Percentiles rank a stretch among this genome's conserved stretches.
Evolutionary conservation across 2,888 invertebrate genomes (phyloP).

Genomic region (Alloscopus bannaensis): DNA sequence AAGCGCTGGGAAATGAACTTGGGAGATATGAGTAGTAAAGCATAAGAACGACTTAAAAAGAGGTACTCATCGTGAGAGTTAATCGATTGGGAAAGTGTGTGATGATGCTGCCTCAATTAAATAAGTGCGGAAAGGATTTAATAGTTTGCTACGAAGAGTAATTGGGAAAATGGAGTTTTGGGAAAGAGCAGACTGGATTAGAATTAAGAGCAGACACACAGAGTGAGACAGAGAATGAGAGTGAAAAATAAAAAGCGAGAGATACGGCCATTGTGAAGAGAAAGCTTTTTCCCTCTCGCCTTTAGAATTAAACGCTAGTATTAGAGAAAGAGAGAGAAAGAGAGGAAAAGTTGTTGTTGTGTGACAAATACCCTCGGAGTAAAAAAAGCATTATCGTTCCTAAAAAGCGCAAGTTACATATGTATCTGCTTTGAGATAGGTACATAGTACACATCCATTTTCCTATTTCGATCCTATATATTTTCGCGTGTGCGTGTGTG

Average conservation of each 20-base stretch:
- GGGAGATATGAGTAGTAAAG: too few species aligned
- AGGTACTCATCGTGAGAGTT: slow-evolving; percentile 46
- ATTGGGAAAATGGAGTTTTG: slow-evolving; percentile 61
- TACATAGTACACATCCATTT: too few species aligned
- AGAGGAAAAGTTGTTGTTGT: slow-evolving; percentile 24
- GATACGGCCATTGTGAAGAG: too few species aligned
- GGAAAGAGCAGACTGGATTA: slow-evolving; percentile 62
- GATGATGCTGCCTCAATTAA: slow-evolving; percentile 66
- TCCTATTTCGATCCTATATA: too few species aligned
- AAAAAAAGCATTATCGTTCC: background rate
- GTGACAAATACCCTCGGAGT: slow-evolving; percentile 25
- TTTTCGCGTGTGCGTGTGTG: too few species aligned
- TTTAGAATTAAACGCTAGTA: slow-evolving; percentile 21
- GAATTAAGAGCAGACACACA: slow-evolving; percentile 36
- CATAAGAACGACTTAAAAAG: too few species aligned
- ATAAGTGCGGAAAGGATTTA: slow-evolving; percentile 65
- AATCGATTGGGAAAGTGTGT: slow-evolving; percentile 60
- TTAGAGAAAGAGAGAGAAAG: background rate
- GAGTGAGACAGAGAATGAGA: slow-evolving; percentile 40
- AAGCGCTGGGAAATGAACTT: too few species aligned
- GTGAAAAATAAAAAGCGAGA: slow-evolving; percentile 14
- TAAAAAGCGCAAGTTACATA: too few species aligned
- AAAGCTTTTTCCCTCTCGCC: slow-evolving; percentile 20
- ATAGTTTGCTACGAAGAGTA: slow-evolving; percentile 53
- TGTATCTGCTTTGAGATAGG: too few species aligned